Evolutionary conservation across 2,113 vertebrate species (phyloP).

Genomic region (Forbesichthys papilliferus): DNA sequence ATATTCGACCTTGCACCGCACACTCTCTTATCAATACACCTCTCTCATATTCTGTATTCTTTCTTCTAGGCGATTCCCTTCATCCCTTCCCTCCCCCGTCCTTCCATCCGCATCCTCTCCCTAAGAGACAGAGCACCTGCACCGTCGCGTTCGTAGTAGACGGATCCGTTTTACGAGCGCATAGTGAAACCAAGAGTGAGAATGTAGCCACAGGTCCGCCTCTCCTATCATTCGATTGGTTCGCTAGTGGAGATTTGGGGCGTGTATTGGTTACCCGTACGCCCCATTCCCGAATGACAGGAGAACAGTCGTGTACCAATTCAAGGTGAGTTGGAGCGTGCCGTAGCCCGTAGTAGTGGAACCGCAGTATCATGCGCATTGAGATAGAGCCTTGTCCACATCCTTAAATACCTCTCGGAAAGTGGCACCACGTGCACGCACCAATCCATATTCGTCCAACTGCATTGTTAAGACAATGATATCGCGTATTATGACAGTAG

Average conservation of each 20-base stretch:
- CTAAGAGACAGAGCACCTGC: slow-evolving; percentile 80
- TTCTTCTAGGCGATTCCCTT: slow-evolving; percentile 76
- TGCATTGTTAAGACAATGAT: not conserved
- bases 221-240: slow-evolving; percentile 63
- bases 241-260: slow-evolving; percentile 41
- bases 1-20: slow-evolving; percentile 76
- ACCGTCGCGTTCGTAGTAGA: slow-evolving; percentile 78
- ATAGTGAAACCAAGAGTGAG: slow-evolving; percentile 85
- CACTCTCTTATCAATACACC: slow-evolving; percentile 58
- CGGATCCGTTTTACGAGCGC: slow-evolving; percentile 78
- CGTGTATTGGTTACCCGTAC: slow-evolving; percentile 79
- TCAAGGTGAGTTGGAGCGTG: slow-evolving; percentile 96
- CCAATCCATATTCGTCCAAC: slow-evolving; percentile 21
- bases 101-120: slow-evolving; percentile 80
- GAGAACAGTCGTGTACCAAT: slow-evolving; percentile 72
- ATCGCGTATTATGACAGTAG: slow-evolving; percentile 1
- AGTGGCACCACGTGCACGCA: slow-evolving; percentile 58
- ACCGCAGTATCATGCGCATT: slow-evolving; percentile 99
- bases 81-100: slow-evolving; percentile 83
- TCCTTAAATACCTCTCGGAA: slow-evolving; percentile 58
- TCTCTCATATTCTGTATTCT: slow-evolving; percentile 63
- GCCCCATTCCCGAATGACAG: slow-evolving; percentile 67
- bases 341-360: slow-evolving; percentile 83
- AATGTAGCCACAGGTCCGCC: slow-evolving; percentile 75
- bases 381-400: slow-evolving; percentile 72